phyloP scores from a whole-genome alignment of 1,140 invertebrate genomes.

The Monochamus saltuarius region DNA sequence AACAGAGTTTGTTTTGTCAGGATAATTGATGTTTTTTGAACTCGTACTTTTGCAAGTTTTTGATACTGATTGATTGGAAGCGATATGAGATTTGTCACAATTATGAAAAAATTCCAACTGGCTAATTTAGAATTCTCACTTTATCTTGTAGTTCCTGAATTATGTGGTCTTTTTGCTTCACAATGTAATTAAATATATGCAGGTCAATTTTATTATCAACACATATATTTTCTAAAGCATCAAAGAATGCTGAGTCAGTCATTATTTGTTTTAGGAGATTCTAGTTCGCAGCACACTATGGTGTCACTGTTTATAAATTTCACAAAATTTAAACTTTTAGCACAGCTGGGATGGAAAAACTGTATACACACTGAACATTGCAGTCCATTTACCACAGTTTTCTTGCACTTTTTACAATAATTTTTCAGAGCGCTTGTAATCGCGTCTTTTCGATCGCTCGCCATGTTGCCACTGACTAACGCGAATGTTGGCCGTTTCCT shows the following conservation, averaged over 20 bases:
- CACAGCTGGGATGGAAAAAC: neutral
- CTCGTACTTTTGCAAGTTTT: too few relatives aligned
- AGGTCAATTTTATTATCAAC: constrained; percentile 1
- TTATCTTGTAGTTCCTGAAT: constrained; percentile 3
- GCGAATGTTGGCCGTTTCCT: neutral
- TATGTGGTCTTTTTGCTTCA: constrained; percentile 7
- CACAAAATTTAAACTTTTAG: neutral
- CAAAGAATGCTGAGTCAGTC: neutral
- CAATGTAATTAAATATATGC: constrained; percentile 3
- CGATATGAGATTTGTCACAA: too few relatives aligned
- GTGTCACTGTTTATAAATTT: neutral
- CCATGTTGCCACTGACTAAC: constrained; percentile 2
- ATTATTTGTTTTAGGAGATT: neutral
- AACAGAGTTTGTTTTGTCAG: too few relatives aligned
- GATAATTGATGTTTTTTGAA: too few relatives aligned
- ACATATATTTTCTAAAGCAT: neutral
- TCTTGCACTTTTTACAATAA: neutral
- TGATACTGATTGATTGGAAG: too few relatives aligned
- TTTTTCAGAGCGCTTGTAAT: neutral
- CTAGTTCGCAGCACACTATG: constrained; percentile 1
- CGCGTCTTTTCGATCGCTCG: neutral
- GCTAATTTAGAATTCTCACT: constrained; percentile 6
- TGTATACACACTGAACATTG: neutral
- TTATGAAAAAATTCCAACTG: neutral
- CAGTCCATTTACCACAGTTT: neutral